Evolutionary conservation across 2,797 vertebrate species (phyloP), one percentile per base, ranked within the genome.

Genomic region (Taenioides sp.): DNA sequence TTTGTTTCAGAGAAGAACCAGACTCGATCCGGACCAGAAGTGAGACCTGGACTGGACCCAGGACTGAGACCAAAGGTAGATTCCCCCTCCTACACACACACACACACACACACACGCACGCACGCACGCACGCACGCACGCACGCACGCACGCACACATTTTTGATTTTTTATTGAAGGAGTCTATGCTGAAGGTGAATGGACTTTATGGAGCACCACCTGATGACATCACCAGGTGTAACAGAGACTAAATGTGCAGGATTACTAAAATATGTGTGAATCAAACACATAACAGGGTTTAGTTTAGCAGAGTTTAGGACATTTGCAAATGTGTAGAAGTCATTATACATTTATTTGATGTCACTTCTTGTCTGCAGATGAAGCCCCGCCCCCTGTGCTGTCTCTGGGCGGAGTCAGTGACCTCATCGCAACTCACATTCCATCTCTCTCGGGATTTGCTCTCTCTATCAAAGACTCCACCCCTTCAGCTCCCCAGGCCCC

Each of bases 351-450:
- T 16, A 47, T 47, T 2, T 47, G 14, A 47, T 17, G 28, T 79
- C 64, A 73, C 37, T 80, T 67, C 49, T 9, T 72, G 60, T 14
- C 65, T 40, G 61, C 76, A 87, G 88, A 52, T 74, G 47, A 74
- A 37, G 74, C 62, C 59, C 70, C 71, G 60, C 65, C 61, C 22
- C 60, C 60, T 62, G 31, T 4, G 31, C 60, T 22, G 60, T 64
- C 62, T 64, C 57, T 88, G 66, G 37, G 57, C 0, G 17, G 82
- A 0, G 67, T 85, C 11, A 72, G 82, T 55, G 64, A 84, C 57
- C 52, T 80, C 67, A 87, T 88, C 0, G 55, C 77, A 11, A 23
- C 40, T 72, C 85, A 72, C 61, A 82, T 86, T 40, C 84, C 86
- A 0, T 87, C 84, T 52, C 40, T 87, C 54, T 82, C 87, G 47